These are phyloP conservation scores for Exephanes ischioxanthus DNA, from an alignment of 2,888 invertebrate species.

Conservation along the genomic window DNA sequence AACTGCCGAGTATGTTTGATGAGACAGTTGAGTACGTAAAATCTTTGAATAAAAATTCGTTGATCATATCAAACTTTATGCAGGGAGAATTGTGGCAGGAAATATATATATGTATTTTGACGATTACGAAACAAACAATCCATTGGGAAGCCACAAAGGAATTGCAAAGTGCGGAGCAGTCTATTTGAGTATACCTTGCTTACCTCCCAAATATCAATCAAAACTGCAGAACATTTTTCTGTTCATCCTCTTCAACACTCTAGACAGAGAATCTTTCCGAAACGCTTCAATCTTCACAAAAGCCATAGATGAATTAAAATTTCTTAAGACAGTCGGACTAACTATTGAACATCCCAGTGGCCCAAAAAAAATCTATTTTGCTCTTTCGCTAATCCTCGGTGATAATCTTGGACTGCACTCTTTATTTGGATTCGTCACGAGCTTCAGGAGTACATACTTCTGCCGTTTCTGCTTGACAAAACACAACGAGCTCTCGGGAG, in stretches of 20 bases:
- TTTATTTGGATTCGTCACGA: slow-evolving; percentile 65
- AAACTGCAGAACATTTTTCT: slow-evolving; percentile 64
- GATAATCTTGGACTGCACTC: slow-evolving; percentile 70
- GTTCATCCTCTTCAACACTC: slow-evolving; percentile 59
- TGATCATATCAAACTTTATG: slow-evolving; percentile 57
- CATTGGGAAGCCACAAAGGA: slow-evolving; percentile 66
- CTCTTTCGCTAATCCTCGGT: slow-evolving; percentile 60
- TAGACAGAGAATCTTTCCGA: slow-evolving; percentile 53
- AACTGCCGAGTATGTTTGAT: slow-evolving; percentile 57
- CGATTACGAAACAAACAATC: slow-evolving; percentile 69
- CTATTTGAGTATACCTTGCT: slow-evolving; percentile 64
- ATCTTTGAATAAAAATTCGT: slow-evolving; percentile 30
- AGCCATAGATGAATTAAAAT: slow-evolving; percentile 65
- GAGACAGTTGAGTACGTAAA: slow-evolving; percentile 51
- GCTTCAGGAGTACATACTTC: slow-evolving; percentile 65
- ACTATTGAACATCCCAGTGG: slow-evolving; percentile 45
- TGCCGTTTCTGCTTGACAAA: slow-evolving; percentile 69
- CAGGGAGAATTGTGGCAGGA: slow-evolving; percentile 61
- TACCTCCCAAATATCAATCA: slow-evolving; percentile 61
- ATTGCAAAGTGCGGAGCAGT: slow-evolving; percentile 65
- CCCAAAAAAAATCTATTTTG: slow-evolving; percentile 57
- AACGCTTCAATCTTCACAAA: slow-evolving; percentile 60
- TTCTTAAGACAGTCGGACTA: slow-evolving; percentile 58
- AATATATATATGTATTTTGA: slow-evolving; percentile 67
- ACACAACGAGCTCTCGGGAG: slow-evolving; percentile 45